Base-by-base conservation (phyloP, 2,797 vertebrate species). In the Lutra lutra region DNA sequence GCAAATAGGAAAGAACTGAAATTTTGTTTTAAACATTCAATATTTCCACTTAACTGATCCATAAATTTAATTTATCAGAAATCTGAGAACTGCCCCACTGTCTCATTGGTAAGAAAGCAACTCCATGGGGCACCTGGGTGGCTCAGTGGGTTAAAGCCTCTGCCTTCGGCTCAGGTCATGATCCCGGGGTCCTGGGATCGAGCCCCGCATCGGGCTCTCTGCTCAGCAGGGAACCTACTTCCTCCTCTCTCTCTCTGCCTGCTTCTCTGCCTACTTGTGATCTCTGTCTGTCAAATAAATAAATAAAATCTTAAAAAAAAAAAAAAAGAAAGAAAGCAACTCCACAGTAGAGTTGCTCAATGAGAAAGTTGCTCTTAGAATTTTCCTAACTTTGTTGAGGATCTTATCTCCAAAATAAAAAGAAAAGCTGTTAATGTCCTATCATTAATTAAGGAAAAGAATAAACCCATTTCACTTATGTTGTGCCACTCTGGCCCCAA, bases 11-110 rank as follows among this genome's bases (percentile, higher is more conserved):
- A 83, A 68, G 84, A 62, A 9, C 17, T 79, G 21, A 92, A 29
- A 27, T 56, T 92, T 85, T 82, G 20, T 90, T 79, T 77, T 29
- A 40, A 93, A 38, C 29, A 70, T 86, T 90, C 43, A 35, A 11
- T 29, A 73, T 70, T 86, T 94, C 21, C 5, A 60, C 20, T 35
- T 95, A 62, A 23, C 43, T 89, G 60, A 77, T 35, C 92, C 46
- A 38, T 58, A 84, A 89, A 72, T 91, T 51, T 17, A 79, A 86
- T 89, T 95, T 91, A 70, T 89, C 27, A 82, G 79, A 85, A 90
- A 40, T 79, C 46, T 75, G 73, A 88, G 46, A 86, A 35, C 17
- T 64, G 68, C 89, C 46, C 46, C 84, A 54, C 51, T 54, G 51
- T 54, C 51, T 54, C 51, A 54, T 18, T 54, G 51, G 51, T 54